Conservation (phyloP, 2,797 vertebrate species). For the Eulemur coronatus region DNA sequence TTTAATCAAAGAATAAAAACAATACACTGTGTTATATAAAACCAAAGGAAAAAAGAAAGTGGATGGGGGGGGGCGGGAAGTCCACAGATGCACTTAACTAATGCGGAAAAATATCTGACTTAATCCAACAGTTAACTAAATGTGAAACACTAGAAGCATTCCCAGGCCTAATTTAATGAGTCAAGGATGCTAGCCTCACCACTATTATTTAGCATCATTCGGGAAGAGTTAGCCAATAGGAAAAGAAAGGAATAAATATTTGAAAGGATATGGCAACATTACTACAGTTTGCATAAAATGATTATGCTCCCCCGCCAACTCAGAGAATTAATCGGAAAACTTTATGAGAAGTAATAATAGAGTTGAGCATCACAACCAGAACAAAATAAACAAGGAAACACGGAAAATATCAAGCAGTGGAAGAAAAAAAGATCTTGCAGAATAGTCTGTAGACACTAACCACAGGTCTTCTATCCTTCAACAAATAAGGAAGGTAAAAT, state of each 20-base stretch:
- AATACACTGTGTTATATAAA: background rate
- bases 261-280: background rate
- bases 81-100: background rate
- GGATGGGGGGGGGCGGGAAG: rapidly evolving
- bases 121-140: background rate
- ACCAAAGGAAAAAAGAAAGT: background rate
- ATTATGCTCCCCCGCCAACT: background rate
- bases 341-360: background rate
- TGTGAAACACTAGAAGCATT: background rate
- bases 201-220: background rate
- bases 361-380: background rate
- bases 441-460: background rate
- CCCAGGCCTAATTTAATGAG: background rate
- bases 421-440: background rate
- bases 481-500: too few species aligned
- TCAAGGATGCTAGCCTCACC: background rate
- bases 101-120: background rate
- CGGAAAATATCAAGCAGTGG: background rate
- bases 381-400: background rate
- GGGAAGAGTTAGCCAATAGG: background rate
- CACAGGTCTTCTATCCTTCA: too few species aligned
- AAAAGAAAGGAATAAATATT: background rate
- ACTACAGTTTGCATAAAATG: background rate
- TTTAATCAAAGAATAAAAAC: background rate
- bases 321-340: background rate